Base-by-base conservation (phyloP, 2,888 invertebrate species). In the Leptinotarsa juncta region DNA sequence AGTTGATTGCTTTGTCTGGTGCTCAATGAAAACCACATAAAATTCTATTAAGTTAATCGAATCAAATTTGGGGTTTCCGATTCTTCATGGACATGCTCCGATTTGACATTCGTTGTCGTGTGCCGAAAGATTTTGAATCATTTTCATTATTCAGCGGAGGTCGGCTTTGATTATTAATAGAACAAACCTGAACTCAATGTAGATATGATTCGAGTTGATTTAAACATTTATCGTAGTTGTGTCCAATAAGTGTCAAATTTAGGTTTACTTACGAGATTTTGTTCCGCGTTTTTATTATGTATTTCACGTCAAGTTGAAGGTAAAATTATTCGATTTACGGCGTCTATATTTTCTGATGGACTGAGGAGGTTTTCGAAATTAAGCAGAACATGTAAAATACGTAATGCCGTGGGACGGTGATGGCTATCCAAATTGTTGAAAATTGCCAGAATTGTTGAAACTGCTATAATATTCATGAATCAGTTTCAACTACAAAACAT, bases 21-120 rank as follows among this genome's bases (percentile, higher is more conserved):
- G 42, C 32, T 42, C 62, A 62, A 42, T 62, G 32, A 62, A 62
- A 62, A 62, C 32, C 16, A 42, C 62, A 62, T 62, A 62, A 62
- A 42, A 42, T 23, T 12, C 62, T 5, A 62, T 62, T 62, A n/a
- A 62, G 62, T 12, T n/a, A 62, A 62, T 32, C 32, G 62, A 62
- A 62, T 42, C n/a, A 62, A 26, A 32, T 62, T 62, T 62, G 3
- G 62, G 32, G n/a, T 16, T 4, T 12, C 16, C 62, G 14, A 23
- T 4, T 23, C 57, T 23, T 23, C 15, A 14, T 57, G 7, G 20
- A 62, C 32, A 16, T 5, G 16, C 7, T 15, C 20, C 16, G 20
- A 12, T n/a, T 26, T 26, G 20, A 12, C 57, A 14, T 57, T 14
- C 57, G 14, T 42, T 32, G 62, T 62, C 62, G 62, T 62, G 62